Evolutionary conservation across 1,140 invertebrate genomes (phyloP).

Genomic region (Stratiolaelaps scimitus): DNA sequence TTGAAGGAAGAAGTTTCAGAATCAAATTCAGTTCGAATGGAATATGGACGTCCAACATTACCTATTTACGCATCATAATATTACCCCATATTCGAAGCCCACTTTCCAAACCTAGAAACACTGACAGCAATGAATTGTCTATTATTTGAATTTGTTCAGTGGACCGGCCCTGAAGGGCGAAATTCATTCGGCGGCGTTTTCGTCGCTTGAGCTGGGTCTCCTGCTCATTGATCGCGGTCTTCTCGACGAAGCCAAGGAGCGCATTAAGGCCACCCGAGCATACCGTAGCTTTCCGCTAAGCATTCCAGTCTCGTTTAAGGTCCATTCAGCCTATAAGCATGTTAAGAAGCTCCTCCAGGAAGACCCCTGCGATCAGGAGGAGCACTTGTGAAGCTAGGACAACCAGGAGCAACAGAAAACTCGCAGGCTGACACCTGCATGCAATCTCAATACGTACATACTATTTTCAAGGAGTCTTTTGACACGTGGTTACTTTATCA

Average conservation of each 20-base stretch:
- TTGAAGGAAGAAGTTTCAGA: too few species aligned
- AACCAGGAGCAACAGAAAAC: too few species aligned
- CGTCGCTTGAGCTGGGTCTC: not conserved
- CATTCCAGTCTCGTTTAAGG: slow-evolving; percentile 15
- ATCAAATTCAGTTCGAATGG: too few species aligned
- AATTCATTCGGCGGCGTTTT: slow-evolving; percentile 7
- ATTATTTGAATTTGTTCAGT: not conserved
- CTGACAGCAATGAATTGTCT: too few species aligned
- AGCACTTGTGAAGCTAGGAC: not conserved
- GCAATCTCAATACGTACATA: too few species aligned
- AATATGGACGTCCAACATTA: too few species aligned
- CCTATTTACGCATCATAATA: too few species aligned
- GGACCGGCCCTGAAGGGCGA: not conserved
- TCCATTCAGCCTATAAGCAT: slow-evolving; percentile 22
- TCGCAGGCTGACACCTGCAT: too few species aligned
- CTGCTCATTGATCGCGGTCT: not conserved
- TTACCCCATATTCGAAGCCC: too few species aligned
- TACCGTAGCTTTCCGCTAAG: slow-evolving; percentile 19
- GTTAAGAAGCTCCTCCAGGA: slow-evolving; percentile 5
- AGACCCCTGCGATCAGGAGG: slow-evolving; percentile 16
- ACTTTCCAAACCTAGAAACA: too few species aligned
- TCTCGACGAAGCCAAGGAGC: slow-evolving; percentile 6
- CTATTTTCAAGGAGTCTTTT: too few species aligned
- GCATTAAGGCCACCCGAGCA: not conserved
- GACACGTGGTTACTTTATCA: too few species aligned